Evolutionary conservation across 1,140 invertebrate genomes (phyloP).

Genomic region (Drosophila sucinea): DNA sequence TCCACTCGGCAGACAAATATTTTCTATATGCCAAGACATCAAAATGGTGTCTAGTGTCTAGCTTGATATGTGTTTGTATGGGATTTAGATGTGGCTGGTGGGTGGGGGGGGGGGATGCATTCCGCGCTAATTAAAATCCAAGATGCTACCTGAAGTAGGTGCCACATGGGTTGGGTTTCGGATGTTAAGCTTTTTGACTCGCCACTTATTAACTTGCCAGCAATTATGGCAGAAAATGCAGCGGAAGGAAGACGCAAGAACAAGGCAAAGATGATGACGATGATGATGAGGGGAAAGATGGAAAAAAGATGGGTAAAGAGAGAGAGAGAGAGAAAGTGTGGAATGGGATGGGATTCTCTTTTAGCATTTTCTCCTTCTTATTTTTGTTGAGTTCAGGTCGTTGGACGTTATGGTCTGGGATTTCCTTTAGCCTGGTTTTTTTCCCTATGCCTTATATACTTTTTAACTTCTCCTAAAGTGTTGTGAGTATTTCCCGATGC

Average conservation of each 20-base stretch:
- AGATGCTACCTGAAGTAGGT: neutral
- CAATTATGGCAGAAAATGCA: conserved; percentile 64
- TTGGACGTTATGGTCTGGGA: conserved; percentile 51
- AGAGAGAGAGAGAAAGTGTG: conserved; percentile 29
- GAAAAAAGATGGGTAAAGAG: neutral
- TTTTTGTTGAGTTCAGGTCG: conserved; percentile 40
- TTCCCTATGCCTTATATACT: conserved; percentile 46
- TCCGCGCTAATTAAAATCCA: conserved; percentile 12
- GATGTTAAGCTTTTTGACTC: conserved; percentile 60
- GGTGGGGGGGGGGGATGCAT: neutral
- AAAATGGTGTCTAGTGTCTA: conserved; percentile 1
- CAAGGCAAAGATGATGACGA: conserved; percentile 12
- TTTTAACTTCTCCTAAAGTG: conserved; percentile 33
- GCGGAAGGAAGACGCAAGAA: conserved; percentile 49
- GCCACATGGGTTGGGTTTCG: neutral
- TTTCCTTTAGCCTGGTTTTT: conserved; percentile 64
- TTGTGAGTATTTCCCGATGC: conserved; percentile 52
- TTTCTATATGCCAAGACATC: neutral
- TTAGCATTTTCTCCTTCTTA: neutral
- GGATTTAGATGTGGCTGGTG: neutral
- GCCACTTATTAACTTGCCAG: conserved; percentile 75
- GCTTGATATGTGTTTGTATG: neutral
- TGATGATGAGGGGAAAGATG: neutral
- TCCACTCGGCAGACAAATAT: neutral
- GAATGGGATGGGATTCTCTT: conserved; percentile 22